Evolutionary conservation across 2,113 vertebrate species (phyloP), one percentile per base, ranked within the genome.

Genomic region (Petrocephalus zakoni): DNA sequence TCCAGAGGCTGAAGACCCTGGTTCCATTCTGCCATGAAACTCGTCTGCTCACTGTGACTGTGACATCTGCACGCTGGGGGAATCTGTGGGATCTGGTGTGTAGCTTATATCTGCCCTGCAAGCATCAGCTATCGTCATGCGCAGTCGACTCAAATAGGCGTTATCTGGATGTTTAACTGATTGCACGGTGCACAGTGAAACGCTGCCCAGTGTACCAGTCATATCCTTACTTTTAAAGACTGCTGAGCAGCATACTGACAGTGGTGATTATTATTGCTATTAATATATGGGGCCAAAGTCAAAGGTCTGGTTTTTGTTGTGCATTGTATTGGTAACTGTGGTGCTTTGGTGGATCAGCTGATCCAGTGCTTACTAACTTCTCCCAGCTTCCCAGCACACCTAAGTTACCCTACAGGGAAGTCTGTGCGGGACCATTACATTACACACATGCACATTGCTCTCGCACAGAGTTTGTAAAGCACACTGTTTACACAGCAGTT

Each of bases 41-140:
- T 25, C 4, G 22, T 51, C 46, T 85, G 17, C 82, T 52, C 82
- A 85, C 82, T 52, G 49, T 52, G 82, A 49, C 72, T 52, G 47
- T 85, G n/a, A n/a, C 72, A 52, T 51, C 82, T 49, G 22, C 82
- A 51, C n/a, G 22, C 82, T 83, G 82, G 46, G n/a, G 82, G 22
- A 85, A 42, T 34, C 11, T 85, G 82, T 10, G 46, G 82, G 82
- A 52, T 85, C n/a, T 29, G 19, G 22, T 5, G 22, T 52, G 4
- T 49, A n/a, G 5, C 46, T 2, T 52, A 19, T 52, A 49, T 83
- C 81, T 68, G 47, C 47, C 19, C 81, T 49, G 81, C 61, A n/a
- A 8, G 21, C 81, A 46, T 85, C 82, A 85, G 82, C 82, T 85
- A 52, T 47, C 46, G 10, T 85, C 82, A 85, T 85, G 10, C 82